phyloP scores from a whole-genome alignment of 2,797 vertebrate genomes.

The Pipistrellus nathusii region DNA sequence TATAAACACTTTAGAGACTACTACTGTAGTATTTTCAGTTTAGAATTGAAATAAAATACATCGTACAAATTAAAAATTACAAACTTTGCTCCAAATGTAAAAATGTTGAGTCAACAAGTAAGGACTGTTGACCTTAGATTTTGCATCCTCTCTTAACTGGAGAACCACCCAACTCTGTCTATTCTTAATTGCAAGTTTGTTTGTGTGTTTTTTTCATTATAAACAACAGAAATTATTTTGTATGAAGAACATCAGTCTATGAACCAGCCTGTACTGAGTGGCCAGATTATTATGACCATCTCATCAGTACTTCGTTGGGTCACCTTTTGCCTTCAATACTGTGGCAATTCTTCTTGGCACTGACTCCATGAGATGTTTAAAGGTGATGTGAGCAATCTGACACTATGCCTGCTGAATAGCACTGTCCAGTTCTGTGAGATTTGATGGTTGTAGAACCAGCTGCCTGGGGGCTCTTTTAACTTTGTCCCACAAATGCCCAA shows the following conservation, averaged over 20 bases:
- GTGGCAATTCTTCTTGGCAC: no score
- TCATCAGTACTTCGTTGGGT: no score
- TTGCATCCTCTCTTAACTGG: neutral
- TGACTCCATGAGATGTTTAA: no score
- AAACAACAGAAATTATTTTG: neutral
- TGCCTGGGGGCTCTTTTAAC: no score
- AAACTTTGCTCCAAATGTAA: neutral
- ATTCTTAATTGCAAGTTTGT: neutral
- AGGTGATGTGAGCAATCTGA: no score
- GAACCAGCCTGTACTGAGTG: neutral
- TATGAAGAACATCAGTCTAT: neutral
- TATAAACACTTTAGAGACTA: neutral
- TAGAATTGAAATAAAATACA: neutral
- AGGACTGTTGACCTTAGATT: neutral
- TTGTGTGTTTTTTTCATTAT: neutral
- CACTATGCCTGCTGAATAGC: no score
- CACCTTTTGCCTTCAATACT: no score
- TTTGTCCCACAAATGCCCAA: no score
- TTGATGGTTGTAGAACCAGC: no score
- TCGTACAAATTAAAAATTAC: neutral
- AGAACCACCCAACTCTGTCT: neutral
- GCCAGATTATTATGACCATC: no score
- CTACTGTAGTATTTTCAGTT: neutral
- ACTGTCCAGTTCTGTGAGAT: no score
- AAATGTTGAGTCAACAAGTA: neutral